phyloP scores from a whole-genome alignment of 92 coral and sea anemone genomes.

The Bergia sp. region DNA sequence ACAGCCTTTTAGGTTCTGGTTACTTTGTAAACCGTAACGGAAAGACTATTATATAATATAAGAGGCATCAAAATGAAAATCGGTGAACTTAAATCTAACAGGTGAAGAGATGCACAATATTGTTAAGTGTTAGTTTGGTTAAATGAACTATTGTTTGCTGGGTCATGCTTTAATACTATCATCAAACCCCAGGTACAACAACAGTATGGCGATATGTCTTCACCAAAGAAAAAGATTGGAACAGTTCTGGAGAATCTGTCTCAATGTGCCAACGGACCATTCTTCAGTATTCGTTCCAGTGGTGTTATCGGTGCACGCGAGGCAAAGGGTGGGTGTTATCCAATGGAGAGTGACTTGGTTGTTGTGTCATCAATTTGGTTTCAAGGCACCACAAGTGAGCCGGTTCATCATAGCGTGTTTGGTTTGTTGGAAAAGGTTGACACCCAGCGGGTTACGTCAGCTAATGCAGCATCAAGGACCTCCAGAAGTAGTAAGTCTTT shows the following conservation, averaged over 20 bases:
- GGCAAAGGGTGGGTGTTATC: conserved; percentile 32
- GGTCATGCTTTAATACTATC: not conserved
- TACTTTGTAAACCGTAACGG: not conserved
- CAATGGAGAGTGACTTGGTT: conserved; percentile 60
- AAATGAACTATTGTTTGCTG: not conserved
- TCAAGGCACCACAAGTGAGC: conserved; percentile 13
- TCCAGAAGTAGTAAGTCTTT: not conserved
- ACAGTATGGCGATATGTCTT: not conserved
- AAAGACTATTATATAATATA: not conserved
- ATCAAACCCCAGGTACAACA: not conserved
- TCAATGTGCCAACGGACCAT: conserved; percentile 29
- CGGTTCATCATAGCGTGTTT: conserved; percentile 10
- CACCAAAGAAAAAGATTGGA: not conserved
- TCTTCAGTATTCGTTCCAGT: conserved; percentile 36
- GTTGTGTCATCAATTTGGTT: conserved; percentile 14
- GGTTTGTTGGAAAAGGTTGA: conserved; percentile 40
- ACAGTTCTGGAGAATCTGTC: conserved; percentile 20
- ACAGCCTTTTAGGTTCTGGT: not conserved
- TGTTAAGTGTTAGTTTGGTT: not conserved
- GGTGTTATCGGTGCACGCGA: conserved; percentile 40
- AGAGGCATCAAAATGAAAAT: too few relatives aligned
- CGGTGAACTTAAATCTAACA: not conserved
- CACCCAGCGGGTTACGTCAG: not conserved
- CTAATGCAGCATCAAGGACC: not conserved
- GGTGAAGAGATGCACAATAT: not conserved